Percentiles rank a stretch among this genome's conserved stretches.
Conservation (phyloP, 2,113 vertebrate species). For the Phaetusa simplex region DNA sequence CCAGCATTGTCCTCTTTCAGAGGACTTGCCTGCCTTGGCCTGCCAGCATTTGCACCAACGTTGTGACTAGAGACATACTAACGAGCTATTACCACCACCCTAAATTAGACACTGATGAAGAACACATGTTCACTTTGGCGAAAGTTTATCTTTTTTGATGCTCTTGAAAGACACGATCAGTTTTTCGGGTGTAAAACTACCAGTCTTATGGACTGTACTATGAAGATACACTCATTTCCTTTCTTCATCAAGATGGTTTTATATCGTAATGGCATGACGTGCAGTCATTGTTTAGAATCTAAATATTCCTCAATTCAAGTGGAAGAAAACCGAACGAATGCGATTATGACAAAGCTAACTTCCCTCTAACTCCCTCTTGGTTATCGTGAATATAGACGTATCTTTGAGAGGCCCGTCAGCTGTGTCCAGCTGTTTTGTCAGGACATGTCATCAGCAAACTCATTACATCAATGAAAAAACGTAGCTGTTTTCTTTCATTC, state of each 20-base stretch:
- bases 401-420: neutral
- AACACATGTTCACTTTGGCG: neutral
- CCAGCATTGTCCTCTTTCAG: neutral
- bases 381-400: neutral
- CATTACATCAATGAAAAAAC: neutral
- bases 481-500: neutral
- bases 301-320: neutral
- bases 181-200: neutral
- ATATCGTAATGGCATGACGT: neutral
- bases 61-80: neutral
- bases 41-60: neutral
- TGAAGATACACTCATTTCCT: neutral
- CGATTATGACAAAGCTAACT: neutral
- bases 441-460: neutral
- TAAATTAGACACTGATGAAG: neutral
- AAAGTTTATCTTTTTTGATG: neutral
- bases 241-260: neutral
- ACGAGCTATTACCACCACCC: neutral
- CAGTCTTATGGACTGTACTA: neutral
- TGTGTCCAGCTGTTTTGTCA: conserved; percentile 33
- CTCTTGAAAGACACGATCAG: neutral
- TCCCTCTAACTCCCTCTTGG: neutral
- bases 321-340: neutral
- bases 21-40: neutral
- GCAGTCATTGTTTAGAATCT: neutral